Evolutionary conservation across 2,888 invertebrate genomes (phyloP), one percentile per base, ranked within the genome.

Genomic region (Drosophila paramelanica): DNA sequence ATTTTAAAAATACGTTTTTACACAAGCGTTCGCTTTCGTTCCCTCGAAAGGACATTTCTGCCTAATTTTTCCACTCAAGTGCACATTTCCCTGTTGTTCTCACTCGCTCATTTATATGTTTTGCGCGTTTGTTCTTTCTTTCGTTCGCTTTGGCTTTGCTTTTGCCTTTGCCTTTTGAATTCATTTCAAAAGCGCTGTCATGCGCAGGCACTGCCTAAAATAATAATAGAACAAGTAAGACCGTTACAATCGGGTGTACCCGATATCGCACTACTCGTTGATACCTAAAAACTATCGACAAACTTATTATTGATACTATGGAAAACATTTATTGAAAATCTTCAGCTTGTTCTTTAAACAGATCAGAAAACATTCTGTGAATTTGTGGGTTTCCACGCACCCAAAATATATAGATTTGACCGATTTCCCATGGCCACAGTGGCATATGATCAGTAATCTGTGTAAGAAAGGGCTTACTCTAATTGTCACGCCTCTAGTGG

Each of bases 191-290:
- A 73, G 66, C 71, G 71, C 72, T 89, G 84, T 89, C 88, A 88
- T 60, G 78, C 74, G 68, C 89, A 90, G 82, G 71, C 78, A 68
- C 33, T 50, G 98, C 92, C 98, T 45, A 58, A 86, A 82, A 78
- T 73, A 77, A 76, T 77, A 73, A 67, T 65, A 56, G 49, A 57
- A 47, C 53, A 72, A 49, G 23, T 17, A 7, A 31, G 7, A 8
- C 7, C 8, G 10, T 31, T 10, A 13, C 36, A 36, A 5, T 36
- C 36, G 11, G 36, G 10, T 10, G 3, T 31, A 31, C 0, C 31
- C 31, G 31, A 10, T 10, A 3, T 1, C 27, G 27, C 27, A 31
- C 7, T 27, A 27, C 27, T 27, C 27, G 0, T 31, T 8, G 1
- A 31, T 23, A 0, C 23, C 31, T 1, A 7, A 27, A 27, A 27